phyloP scores from a whole-genome alignment of 2,113 vertebrate genomes.

The Salvelinus fontinalis region DNA sequence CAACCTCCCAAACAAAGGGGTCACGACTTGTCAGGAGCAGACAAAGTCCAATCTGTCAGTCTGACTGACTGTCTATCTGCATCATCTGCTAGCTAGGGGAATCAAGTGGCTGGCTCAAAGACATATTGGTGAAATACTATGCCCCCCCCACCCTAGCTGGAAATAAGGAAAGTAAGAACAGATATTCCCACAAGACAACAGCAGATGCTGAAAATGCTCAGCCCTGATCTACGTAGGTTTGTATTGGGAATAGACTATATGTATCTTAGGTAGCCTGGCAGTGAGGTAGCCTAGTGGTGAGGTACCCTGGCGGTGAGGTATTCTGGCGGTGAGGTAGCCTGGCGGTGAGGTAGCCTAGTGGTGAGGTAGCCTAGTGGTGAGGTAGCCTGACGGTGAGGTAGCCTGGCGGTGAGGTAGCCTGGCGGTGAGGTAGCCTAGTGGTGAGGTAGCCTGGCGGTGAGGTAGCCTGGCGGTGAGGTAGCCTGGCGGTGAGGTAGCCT shows the following conservation, averaged over 20 bases:
- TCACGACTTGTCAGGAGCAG: not conserved
- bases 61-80: conserved; percentile 1
- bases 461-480: too few relatives aligned
- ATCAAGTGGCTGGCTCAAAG: not conserved
- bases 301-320: too few relatives aligned
- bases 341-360: too few relatives aligned
- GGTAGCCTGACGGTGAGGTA: too few relatives aligned
- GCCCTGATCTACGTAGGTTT: not conserved
- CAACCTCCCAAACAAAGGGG: conserved; percentile 10
- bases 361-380: too few relatives aligned
- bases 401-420: too few relatives aligned
- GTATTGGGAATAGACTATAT: not conserved
- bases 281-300: too few relatives aligned
- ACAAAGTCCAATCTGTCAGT: conserved; percentile 2
- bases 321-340: too few relatives aligned
- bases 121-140: not conserved
- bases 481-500: too few relatives aligned
- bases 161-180: conserved; percentile 9
- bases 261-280: not conserved
- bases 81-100: not conserved
- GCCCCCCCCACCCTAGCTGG: not conserved
- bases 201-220: conserved; percentile 25
- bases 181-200: conserved; percentile 16
- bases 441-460: too few relatives aligned
- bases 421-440: too few relatives aligned